Evolutionary conservation across 2,888 invertebrate genomes (phyloP).

Genomic region (Capitulum mitella): DNA sequence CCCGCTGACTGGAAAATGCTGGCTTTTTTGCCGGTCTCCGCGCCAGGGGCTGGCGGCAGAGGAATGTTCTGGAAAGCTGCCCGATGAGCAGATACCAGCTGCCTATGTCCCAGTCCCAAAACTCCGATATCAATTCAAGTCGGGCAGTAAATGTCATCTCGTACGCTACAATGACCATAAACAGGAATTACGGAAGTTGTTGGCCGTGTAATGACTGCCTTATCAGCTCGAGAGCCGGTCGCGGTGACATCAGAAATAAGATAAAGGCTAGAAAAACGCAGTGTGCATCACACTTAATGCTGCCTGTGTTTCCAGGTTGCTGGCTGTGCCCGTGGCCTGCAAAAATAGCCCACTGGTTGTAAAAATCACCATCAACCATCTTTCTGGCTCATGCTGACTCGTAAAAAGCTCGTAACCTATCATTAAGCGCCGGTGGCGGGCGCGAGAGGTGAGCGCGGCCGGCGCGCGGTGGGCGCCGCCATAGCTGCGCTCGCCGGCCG

Average conservation of each 20-base stretch:
- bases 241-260: neutral
- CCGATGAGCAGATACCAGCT: neutral
- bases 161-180: neutral
- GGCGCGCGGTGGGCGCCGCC: neutral
- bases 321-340: neutral
- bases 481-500: neutral
- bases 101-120: neutral
- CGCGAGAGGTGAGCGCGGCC: neutral
- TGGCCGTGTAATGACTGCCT: neutral
- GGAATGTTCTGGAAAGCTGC: conserved; percentile 16
- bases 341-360: conserved; percentile 2
- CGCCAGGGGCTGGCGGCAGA: neutral
- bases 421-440: neutral
- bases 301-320: neutral
- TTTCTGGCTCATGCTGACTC: conserved; percentile 10
- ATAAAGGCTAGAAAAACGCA: no score
- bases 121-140: neutral
- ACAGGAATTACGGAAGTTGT: neutral
- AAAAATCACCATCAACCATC: conserved; percentile 22
- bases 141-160: conserved; percentile 14
- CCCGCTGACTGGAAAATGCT: conserved; percentile 14
- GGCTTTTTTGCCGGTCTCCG: neutral
- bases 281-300: neutral
- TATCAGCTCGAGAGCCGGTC: neutral
- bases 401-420: conserved; percentile 14